phyloP scores from a whole-genome alignment of 2,888 invertebrate species.

The Dexiosoma caninum region DNA sequence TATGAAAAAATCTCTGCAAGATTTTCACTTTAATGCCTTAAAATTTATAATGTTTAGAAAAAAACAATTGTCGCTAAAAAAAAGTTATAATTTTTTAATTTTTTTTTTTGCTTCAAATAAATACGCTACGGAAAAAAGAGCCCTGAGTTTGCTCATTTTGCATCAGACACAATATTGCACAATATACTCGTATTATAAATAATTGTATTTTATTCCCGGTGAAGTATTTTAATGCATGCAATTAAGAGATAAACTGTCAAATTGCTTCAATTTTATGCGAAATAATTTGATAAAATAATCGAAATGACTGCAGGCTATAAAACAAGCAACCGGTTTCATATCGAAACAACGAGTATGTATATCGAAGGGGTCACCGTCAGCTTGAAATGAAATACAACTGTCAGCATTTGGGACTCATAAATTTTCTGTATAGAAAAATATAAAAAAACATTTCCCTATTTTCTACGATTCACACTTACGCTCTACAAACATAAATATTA shows the following conservation, averaged over 20 bases:
- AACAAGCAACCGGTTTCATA: conserved; percentile 26
- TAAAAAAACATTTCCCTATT: conserved; percentile 20
- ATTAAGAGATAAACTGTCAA: conserved; percentile 71
- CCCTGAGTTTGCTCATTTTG: not conserved
- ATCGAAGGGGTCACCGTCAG: not conserved
- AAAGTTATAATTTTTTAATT: no score
- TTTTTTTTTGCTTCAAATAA: no score
- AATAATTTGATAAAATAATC: conserved; percentile 51
- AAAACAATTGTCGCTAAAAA: no score
- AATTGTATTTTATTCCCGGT: not conserved
- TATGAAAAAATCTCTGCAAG: no score
- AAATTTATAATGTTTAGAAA: not conserved
- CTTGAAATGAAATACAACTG: conserved; percentile 16
- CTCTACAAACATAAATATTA: conserved; percentile 46
- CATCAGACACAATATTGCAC: not conserved
- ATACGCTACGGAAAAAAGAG: no score
- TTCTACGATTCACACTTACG: conserved; percentile 28
- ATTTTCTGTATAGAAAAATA: conserved; percentile 27
- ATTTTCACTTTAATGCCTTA: no score
- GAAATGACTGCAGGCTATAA: not conserved
- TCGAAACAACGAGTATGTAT: no score
- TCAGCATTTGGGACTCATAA: conserved; percentile 60
- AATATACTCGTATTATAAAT: not conserved
- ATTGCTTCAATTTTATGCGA: conserved; percentile 74
- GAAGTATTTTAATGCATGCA: conserved; percentile 35